Conservation (phyloP, 2,888 invertebrate species). For the Pilophorus perplexus region DNA sequence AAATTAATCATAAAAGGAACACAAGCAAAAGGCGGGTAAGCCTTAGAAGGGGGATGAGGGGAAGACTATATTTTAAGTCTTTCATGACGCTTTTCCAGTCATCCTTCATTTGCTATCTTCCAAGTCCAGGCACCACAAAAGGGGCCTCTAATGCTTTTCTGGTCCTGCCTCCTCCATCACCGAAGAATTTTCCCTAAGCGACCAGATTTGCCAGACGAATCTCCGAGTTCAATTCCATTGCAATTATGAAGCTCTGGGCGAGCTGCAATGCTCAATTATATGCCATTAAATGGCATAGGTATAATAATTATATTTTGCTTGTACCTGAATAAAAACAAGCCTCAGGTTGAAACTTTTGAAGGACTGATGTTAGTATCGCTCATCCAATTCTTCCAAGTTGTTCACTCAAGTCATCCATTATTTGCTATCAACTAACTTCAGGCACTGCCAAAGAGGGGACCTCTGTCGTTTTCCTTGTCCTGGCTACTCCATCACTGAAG, state of each 20-base stretch:
- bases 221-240: too few species aligned
- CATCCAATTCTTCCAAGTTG: conserved; percentile 29
- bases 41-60: not conserved
- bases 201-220: too few species aligned
- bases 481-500: conserved; percentile 4
- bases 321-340: too few species aligned
- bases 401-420: conserved; percentile 28
- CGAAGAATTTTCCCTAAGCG: not conserved
- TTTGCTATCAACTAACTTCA: conserved; percentile 35
- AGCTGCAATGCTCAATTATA: too few species aligned
- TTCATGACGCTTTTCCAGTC: conserved; percentile 18
- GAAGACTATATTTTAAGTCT: conserved; percentile 34
- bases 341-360: too few species aligned
- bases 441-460: conserved; percentile 23
- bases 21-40: conserved; percentile 13
- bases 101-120: conserved; percentile 40
- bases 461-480: conserved; percentile 33
- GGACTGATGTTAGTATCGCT: too few species aligned
- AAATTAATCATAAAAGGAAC: conserved; percentile 38
- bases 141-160: conserved; percentile 33
- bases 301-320: too few species aligned
- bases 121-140: conserved; percentile 35
- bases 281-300: too few species aligned
- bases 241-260: too few species aligned
- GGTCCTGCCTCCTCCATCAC: conserved; percentile 20